Evolutionary conservation across 2,797 vertebrate genomes (phyloP), one percentile per base, ranked within the genome.

Genomic region (Takifugu rubripes): DNA sequence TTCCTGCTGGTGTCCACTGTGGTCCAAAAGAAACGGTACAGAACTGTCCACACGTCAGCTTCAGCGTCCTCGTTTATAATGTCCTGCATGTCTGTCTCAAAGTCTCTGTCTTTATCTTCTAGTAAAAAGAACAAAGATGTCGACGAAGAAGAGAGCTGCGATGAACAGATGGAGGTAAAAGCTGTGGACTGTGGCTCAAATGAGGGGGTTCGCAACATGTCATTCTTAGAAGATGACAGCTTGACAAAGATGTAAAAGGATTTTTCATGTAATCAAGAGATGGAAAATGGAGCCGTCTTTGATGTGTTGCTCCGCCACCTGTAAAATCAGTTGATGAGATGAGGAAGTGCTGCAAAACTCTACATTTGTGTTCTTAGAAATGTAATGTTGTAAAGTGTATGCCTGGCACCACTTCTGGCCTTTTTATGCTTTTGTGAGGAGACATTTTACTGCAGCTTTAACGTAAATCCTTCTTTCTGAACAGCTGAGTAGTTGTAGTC

Each of bases 201-300:
- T 1, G 76, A 84, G 0, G 82, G 85, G 0, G 9, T 77, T 66
- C 64, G 65, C 40, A 90, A 91, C 76, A 52, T 9, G 31, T 75
- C 56, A 0, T 89, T 90, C 59, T 45, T 55, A 15, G 83, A 84
- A 0, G 81, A 89, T 0, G 85, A 88, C 0, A 53, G 70, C 5
- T 29, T 84, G 40, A 92, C 91, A 8, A 42, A 84, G 53, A 88
- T 92, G 77, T 92, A 68, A 71, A 74, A 36, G 10, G 2, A 9
- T 26, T 10, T 24, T 46, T 11, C 2, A 5, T 44, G 17, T 8
- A 17, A 46, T n/a, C 8, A 24, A 46, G 6, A 26, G 25, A 15
- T 25, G 47, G 16, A 11, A 11, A 40, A 42, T 16, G 11, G 5
- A 36, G 52, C 25, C 43, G 49, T 49, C 59, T 68, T n/a, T 10